Percentiles rank a stretch among this genome's conserved stretches.
Conservation (phyloP, 2,113 vertebrate genomes). For the Bambusicola thoracicus region DNA sequence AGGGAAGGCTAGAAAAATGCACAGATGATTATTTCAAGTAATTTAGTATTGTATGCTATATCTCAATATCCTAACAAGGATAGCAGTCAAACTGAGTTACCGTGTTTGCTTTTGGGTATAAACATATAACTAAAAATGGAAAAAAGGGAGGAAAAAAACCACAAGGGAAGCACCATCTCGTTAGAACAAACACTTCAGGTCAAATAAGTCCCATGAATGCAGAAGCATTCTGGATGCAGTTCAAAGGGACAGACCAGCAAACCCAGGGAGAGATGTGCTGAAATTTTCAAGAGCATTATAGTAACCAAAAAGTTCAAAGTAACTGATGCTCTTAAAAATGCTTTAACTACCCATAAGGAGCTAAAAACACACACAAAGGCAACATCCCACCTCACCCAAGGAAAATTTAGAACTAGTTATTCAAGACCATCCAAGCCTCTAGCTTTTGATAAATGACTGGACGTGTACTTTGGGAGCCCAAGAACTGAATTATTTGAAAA, state of each 20-base stretch:
- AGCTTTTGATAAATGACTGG: no score
- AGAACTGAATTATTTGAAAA: background rate
- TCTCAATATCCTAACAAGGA: background rate
- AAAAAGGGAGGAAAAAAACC: background rate
- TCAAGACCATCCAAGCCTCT: background rate
- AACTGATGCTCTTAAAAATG: background rate
- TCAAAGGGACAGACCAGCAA: background rate
- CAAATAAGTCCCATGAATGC: background rate
- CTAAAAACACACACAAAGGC: background rate
- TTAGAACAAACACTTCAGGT: background rate
- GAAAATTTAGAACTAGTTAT: background rate
- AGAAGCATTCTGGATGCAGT: no score
- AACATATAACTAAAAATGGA: background rate
- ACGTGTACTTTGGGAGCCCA: background rate
- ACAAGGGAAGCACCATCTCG: no score
- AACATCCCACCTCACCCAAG: background rate
- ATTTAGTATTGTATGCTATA: background rate
- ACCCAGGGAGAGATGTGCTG: background rate
- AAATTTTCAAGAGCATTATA: background rate
- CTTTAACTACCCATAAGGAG: background rate
- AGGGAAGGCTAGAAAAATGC: background rate
- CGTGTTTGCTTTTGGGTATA: background rate
- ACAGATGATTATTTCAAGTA: background rate
- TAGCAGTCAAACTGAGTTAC: background rate
- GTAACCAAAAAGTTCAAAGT: background rate